A percentile compares a stretch with the other conserved stretches of the same genome.
Evolutionary conservation across 2,113 vertebrate species (phyloP).

Genomic region (Myodes glareolus): DNA sequence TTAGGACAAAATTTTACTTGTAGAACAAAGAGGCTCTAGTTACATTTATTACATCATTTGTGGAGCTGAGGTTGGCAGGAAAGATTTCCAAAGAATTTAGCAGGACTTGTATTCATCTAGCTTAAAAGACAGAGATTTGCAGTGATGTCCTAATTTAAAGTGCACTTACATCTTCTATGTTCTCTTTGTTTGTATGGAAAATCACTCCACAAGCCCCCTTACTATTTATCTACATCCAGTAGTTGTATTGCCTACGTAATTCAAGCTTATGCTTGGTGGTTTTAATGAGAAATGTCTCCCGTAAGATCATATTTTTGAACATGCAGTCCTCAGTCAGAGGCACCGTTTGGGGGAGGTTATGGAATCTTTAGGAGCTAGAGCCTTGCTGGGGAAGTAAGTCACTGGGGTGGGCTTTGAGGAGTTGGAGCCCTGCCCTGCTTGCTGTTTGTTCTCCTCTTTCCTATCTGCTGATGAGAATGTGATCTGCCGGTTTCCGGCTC

Average conservation of each 20-base stretch:
- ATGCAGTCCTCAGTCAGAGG: neutral
- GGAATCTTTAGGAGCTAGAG: neutral
- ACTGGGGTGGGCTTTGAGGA: neutral
- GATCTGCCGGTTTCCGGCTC: neutral
- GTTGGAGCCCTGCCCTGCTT: neutral
- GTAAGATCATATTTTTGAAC: neutral
- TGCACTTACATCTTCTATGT: neutral
- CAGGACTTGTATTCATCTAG: neutral
- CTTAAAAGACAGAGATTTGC: neutral
- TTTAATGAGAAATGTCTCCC: neutral
- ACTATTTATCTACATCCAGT: neutral
- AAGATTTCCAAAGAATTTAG: neutral
- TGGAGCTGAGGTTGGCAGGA: neutral
- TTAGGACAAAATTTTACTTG: conserved; percentile 28
- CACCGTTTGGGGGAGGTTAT: no score
- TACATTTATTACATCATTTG: conserved; percentile 30
- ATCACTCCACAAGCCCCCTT: neutral
- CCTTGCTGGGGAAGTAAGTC: neutral
- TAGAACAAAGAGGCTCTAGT: neutral
- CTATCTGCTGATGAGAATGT: neutral
- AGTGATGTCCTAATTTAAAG: neutral
- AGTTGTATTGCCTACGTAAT: neutral
- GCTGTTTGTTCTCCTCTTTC: neutral
- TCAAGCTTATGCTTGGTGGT: neutral
- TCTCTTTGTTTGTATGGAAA: neutral